Evolutionary conservation across 1,140 invertebrate genomes (phyloP).

Genomic region (Condylostylus longicornis): DNA sequence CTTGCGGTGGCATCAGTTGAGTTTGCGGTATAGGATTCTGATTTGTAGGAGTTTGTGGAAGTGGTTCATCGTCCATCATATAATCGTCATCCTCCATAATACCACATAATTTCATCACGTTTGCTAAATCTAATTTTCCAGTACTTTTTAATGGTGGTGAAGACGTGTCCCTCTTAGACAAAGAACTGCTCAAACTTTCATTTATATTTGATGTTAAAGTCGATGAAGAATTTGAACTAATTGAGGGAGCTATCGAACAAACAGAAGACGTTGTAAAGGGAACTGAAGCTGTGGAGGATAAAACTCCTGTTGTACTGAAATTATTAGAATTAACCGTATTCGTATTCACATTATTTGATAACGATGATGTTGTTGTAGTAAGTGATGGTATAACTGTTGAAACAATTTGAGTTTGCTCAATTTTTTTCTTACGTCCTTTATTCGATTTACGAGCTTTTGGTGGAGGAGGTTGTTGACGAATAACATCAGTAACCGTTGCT

Average conservation of each 20-base stretch:
- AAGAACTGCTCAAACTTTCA: conserved; percentile 12
- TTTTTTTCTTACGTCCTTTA: conserved; percentile 5
- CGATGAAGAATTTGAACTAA: not conserved
- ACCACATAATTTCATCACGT: conserved; percentile 39
- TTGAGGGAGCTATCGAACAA: not conserved
- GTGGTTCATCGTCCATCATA: conserved; percentile 13
- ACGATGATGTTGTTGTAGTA: conserved; percentile 21
- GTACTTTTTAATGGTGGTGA: conserved; percentile 25
- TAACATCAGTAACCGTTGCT: no score
- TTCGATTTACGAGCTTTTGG: no score
- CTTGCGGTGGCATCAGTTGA: not conserved
- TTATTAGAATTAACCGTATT: no score
- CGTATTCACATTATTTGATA: conserved; percentile 19
- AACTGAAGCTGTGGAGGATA: not conserved
- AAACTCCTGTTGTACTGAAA: not conserved
- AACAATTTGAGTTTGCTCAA: conserved; percentile 24
- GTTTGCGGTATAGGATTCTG: not conserved
- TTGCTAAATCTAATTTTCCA: conserved; percentile 37
- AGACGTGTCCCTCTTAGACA: conserved; percentile 9
- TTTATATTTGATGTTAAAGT: not conserved
- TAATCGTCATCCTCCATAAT: conserved; percentile 29
- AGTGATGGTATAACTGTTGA: conserved; percentile 21
- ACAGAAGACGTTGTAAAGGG: not conserved
- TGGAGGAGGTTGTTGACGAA: no score
- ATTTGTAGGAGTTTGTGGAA: not conserved